Conservation (phyloP, 2,113 vertebrate genomes). For the Gadus macrocephalus region DNA sequence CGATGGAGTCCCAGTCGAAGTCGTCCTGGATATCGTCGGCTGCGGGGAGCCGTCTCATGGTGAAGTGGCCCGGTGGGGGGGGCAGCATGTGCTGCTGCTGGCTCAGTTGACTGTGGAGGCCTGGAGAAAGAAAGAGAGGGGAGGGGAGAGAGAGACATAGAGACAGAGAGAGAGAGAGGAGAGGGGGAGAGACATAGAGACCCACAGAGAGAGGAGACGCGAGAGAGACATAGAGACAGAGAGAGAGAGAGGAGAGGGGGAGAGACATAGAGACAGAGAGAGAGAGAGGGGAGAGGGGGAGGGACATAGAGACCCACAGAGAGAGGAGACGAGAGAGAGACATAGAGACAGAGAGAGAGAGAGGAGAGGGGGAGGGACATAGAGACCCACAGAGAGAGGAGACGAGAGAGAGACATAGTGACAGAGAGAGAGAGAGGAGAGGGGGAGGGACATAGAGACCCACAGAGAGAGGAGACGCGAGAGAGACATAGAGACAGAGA, state of each 20-base stretch:
- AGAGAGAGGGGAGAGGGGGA: background rate
- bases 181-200: background rate
- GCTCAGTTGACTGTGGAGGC: conserved; percentile 79
- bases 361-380: background rate
- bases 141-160: background rate
- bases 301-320: too few species aligned
- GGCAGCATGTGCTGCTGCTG: conserved; percentile 80
- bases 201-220: background rate
- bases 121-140: conserved; percentile 42
- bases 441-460: background rate
- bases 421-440: background rate
- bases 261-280: background rate
- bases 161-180: background rate
- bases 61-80: conserved; percentile 76
- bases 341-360: background rate
- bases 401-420: background rate
- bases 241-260: background rate
- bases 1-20: conserved; percentile 89
- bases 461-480: background rate
- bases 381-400: background rate
- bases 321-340: too few species aligned
- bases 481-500: background rate
- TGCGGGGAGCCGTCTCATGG: conserved; percentile 80
- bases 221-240: background rate
- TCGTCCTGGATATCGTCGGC: conserved; percentile 86